Base-by-base conservation (phyloP, 2,888 invertebrate species). In the Pheosia tremula region DNA sequence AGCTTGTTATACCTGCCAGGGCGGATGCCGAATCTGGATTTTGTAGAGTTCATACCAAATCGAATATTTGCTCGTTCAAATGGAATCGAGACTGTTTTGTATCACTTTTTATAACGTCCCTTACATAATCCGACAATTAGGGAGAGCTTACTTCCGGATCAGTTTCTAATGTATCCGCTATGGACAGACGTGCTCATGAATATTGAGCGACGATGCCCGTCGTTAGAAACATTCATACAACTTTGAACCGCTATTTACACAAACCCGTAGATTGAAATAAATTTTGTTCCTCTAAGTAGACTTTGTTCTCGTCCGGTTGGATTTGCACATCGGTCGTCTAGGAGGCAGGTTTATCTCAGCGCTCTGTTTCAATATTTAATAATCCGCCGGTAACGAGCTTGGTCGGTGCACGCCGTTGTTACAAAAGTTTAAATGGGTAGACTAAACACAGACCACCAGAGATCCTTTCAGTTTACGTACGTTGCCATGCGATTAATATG, bases 351-450 rank as follows among this genome's bases (percentile, higher is more conserved):
- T 89, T 83, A 89, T 89, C 89, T 83, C 86, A 76, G 80, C 85
- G 86, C 85, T 83, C 86, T 87, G 90, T 85, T 91, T 90, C 90
- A 92, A 92, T 93, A 91, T 93, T 93, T 91, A 91, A 92, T 93
- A 93, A 93, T 93, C 93, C 93, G 77, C 66, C 81, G 78, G 85
- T 93, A 93, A 93, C 93, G 90, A 93, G 92, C 83, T 87, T 78
- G 64, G 56, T 54, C 78, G 74, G 81, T 74, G 69, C 78, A 77
- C 78, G 77, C 75, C 67, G 78, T 75, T 77, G 85, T 86, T 82
- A 85, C 88, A 89, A 93, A 93, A 93, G 92, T 93, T 93, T 92
- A 92, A 93, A 93, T 91, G 90, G 87, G 83, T 84, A 82, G 81
- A 77, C 80, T 66, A 74, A 69, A 69, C 68, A 73, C 65, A 63